Conservation (phyloP, 2,113 vertebrate species). For the Callospermophilus lateralis region DNA sequence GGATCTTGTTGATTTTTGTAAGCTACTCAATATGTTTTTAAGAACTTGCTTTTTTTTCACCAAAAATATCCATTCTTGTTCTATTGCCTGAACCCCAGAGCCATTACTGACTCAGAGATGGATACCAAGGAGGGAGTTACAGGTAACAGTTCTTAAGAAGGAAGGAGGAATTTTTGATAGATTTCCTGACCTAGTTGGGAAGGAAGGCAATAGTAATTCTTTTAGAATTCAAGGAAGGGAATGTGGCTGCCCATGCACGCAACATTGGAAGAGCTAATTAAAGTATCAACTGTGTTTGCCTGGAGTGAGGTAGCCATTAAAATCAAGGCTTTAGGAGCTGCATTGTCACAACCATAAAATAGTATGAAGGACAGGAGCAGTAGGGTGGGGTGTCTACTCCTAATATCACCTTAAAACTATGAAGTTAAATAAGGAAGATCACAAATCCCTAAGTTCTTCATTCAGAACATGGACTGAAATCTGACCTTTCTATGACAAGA, state of each 20-base stretch:
- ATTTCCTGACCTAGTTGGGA: background rate
- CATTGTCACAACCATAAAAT: background rate
- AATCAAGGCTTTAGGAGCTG: background rate
- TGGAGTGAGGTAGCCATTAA: background rate
- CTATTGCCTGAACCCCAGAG: background rate
- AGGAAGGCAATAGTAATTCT: background rate
- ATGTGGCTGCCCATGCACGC: background rate
- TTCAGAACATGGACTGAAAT: background rate
- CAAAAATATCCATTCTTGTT: background rate
- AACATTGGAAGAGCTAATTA: constrained; percentile 7
- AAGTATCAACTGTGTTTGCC: background rate
- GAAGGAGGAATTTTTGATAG: background rate
- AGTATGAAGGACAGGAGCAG: background rate
- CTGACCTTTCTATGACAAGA: background rate
- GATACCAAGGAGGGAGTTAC: background rate
- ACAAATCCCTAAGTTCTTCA: background rate
- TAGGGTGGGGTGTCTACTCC: background rate
- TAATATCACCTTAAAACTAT: background rate
- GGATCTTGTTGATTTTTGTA: background rate
- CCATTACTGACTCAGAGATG: background rate
- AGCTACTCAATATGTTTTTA: background rate
- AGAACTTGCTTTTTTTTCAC: background rate
- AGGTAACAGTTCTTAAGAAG: background rate
- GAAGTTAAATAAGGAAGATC: background rate
- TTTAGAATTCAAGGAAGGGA: constrained; percentile 18